Evolutionary conservation across 2,888 invertebrate species (phyloP), one percentile per base, ranked within the genome.

Genomic region (Stegana nigrithorax): DNA sequence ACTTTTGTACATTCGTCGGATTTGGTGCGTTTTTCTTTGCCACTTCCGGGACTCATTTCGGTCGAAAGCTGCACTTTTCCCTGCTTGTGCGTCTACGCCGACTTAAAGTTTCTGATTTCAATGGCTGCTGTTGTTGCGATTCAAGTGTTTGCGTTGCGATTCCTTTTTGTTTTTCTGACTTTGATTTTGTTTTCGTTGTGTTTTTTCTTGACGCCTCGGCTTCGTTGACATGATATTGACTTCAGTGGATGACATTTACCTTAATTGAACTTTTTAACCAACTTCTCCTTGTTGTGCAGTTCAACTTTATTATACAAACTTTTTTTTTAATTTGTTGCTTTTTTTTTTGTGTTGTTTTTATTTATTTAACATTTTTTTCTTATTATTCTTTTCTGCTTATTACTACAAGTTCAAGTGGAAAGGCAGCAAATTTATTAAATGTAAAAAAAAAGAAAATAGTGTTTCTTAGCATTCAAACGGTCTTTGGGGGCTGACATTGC

Each of bases 401-500:
- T n/a, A n/a, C n/a, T n/a, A n/a, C n/a, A n/a, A n/a, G n/a, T n/a
- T n/a, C n/a, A n/a, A n/a, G n/a, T n/a, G n/a, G n/a, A n/a, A n/a
- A n/a, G n/a, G n/a, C n/a, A n/a, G n/a, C n/a, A 47, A n/a, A 47
- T 2, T 6, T 42, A 14, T 44, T 29, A 25, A 36, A 51, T 47
- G 65, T 65, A 61, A 62, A 63, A n/a, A 73, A 66, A 68, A 67
- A 71, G n/a, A n/a, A n/a, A n/a, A n/a, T n/a, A n/a, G n/a, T n/a
- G n/a, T n/a, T n/a, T n/a, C n/a, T n/a, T n/a, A n/a, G n/a, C n/a
- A n/a, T n/a, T n/a, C n/a, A n/a, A n/a, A n/a, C n/a, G n/a, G n/a
- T n/a, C n/a, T n/a, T n/a, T n/a, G n/a, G n/a, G n/a, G n/a, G n/a
- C 77, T 74, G 77, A 76, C 78, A 76, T 66, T 76, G 67, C 72